Base-by-base conservation (phyloP, 2,888 invertebrate genomes). In the Chaetogeoica ovagalla region DNA sequence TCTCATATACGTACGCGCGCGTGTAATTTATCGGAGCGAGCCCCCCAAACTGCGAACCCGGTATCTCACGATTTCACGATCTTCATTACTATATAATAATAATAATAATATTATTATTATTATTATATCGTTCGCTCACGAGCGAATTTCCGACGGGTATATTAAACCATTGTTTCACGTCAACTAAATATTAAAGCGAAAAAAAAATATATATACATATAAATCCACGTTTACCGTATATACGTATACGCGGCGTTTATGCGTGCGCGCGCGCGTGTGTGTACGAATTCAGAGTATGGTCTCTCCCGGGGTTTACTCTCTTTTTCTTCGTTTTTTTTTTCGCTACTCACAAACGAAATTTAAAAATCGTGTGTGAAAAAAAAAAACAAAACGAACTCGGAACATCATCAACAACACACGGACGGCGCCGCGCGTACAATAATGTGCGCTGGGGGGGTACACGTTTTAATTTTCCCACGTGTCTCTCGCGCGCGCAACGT, bases 21-120 rank as follows among this genome's bases (percentile, higher is more conserved):
- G 43, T 76, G 75, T 79, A 79, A 79, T 79, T 79, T 79, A 79
- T 79, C 77, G 77, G 70, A 77, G 60, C 69, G 70, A 77, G 60
- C 69, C 75, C 77, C 52, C 69, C 69, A 62, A 77, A 77, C 77
- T 62, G 63, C 77, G 4, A 30, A 30, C 30, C 4, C 30, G 70
- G 77, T 79, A 79, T 79, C 77, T 79, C 77, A 79, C 77, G 77
- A 79, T 63, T 70, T 70, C 70, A 70, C 77, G 77, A 79, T 79
- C 70, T 70, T 70, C 77, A 70, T 79, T 70, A 79, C 77, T 70
- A 30, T 30, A 30, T 30, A 30, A n/a, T n/a, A n/a, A n/a, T n/a
- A n/a, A n/a, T n/a, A n/a, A n/a, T n/a, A n/a, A n/a, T n/a, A n/a
- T n/a, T n/a, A n/a, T n/a, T n/a, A n/a, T n/a, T n/a, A n/a, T n/a